A percentile compares a stretch with the other conserved stretches of the same genome.
These are phyloP conservation scores for Parauchenoglanis ngamensis DNA, from an alignment of 2,797 vertebrate genomes.

Conservation along the genomic window DNA sequence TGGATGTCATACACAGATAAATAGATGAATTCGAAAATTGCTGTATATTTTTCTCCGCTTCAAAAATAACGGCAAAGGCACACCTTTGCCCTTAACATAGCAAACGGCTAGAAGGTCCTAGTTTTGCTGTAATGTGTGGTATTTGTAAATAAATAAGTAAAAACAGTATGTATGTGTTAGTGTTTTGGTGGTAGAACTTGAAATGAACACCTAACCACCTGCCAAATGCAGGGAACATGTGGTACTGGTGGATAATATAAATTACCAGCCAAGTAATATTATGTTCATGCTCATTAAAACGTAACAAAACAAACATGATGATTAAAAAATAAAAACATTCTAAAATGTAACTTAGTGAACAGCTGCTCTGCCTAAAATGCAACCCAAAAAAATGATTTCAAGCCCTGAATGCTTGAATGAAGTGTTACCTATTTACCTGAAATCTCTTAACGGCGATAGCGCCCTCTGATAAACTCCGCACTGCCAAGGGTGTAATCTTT, in stretches of 20 bases:
- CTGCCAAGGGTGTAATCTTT: constrained; percentile 80
- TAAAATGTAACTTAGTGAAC: not conserved
- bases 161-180: not conserved
- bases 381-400: not conserved
- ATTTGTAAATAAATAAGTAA: not conserved
- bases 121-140: not conserved
- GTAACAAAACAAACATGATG: not conserved
- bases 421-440: constrained; percentile 71
- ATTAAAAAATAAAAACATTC: not conserved
- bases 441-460: constrained; percentile 79
- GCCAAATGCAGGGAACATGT: not conserved
- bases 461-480: constrained; percentile 78
- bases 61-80: not conserved
- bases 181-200: not conserved
- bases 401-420: not conserved
- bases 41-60: not conserved
- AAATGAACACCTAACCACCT: not conserved
- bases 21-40: not conserved
- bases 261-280: not conserved
- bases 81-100: not conserved
- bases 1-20: not conserved
- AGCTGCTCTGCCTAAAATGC: not conserved
- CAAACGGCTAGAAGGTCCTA: not conserved
- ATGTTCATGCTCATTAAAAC: not conserved
- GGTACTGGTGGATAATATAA: not conserved